Evolutionary conservation across 2,797 vertebrate species (phyloP), one percentile per base, ranked within the genome.

Genomic region (Momotus momota): DNA sequence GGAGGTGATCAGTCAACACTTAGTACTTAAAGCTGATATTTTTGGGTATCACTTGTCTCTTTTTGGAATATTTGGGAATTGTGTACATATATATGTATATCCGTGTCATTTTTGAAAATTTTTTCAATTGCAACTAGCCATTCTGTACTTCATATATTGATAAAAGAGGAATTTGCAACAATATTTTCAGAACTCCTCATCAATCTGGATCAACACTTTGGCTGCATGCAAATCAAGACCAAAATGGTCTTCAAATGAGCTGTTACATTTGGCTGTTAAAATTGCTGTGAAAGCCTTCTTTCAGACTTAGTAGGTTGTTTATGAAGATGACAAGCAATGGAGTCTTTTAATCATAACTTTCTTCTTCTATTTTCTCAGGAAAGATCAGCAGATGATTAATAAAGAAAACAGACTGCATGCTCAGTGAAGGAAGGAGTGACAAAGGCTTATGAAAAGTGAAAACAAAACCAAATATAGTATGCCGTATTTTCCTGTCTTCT

Each of bases 261-360:
- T 92, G 48, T 65, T 85, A 81, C 14, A 31, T 85, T 85, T 93
- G 61, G 52, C 74, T 82, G 45, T 46, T 74, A 91, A 80, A 91
- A 55, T 43, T 51, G 29, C 14, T 67, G 26, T 86, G 86, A 92
- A 92, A 71, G 7, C 6, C 26, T 74, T 82, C 41, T 90, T 88
- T 92, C 54, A 92, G 55, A 55, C 16, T 55, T 58, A 29, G 27
- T 14, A 70, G 4, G 4, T n/a, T 85, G 41, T 69, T 93, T 65
- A 80, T 26, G 60, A 82, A 46, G 38, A 71, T 0, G 0, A 43
- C 38, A 88, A 86, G 75, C 23, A 85, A 62, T 45, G 2, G 4
- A 67, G 60, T 14, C 13, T 83, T 82, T 67, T 89, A 83, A 81
- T 88, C 3, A 6, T 64, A 86, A 66, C 16, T 62, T 72, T 57